Conservation (phyloP, 2,888 invertebrate species). For the Laothoe populi region DNA sequence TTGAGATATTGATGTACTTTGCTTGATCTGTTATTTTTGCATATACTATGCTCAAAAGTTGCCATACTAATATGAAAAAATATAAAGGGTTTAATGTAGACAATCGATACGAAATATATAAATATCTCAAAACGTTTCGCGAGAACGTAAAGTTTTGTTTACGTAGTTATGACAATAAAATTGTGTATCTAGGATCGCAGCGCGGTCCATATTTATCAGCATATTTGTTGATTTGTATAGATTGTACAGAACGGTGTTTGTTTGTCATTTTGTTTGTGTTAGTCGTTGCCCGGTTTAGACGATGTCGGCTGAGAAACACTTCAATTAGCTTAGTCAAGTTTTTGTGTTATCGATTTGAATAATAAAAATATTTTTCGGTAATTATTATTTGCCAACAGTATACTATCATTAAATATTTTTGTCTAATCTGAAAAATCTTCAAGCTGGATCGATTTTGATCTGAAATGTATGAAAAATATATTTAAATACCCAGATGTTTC, state of each 20-base stretch:
- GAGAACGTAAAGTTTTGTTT: slow-evolving; percentile 1
- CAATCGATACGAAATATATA: neutral
- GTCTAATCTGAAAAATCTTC: too few species aligned
- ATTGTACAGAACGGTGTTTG: slow-evolving; percentile 8
- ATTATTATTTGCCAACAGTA: too few species aligned
- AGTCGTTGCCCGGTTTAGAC: neutral
- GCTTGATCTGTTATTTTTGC: slow-evolving; percentile 12
- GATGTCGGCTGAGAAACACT: neutral
- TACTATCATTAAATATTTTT: too few species aligned
- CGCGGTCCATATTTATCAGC: slow-evolving; percentile 3
- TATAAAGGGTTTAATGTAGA: neutral
- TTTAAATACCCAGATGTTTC: neutral
- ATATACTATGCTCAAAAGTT: slow-evolving; percentile 6
- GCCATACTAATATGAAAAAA: slow-evolving; percentile 6
- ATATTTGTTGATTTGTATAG: slow-evolving; percentile 21
- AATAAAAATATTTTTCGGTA: too few species aligned
- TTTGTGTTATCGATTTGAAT: too few species aligned
- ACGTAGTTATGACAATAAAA: slow-evolving; percentile 21
- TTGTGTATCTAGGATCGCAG: slow-evolving; percentile 4
- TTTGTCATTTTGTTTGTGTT: slow-evolving; percentile 17
- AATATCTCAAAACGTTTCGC: neutral
- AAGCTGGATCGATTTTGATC: neutral
- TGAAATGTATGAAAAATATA: neutral
- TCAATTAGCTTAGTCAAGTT: too few species aligned
- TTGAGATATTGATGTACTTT: neutral